A percentile compares a stretch with the other conserved stretches of the same genome.
These are phyloP conservation scores for Callionymus lyra DNA, from an alignment of 2,113 vertebrate species.

Conservation along the genomic window DNA sequence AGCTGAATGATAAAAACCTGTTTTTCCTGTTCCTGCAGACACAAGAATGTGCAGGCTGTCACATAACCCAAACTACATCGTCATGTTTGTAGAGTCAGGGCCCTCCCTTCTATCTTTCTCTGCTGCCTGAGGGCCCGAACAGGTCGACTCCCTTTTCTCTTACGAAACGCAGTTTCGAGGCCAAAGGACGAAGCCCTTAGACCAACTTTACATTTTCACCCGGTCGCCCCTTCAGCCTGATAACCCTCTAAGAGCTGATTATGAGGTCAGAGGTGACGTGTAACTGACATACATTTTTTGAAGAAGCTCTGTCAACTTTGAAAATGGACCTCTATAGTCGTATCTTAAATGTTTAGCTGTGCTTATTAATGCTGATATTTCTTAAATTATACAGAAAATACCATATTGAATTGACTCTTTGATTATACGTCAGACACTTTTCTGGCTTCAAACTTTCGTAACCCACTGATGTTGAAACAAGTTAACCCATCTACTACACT, in stretches of 20 bases:
- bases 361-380: too few relatives aligned
- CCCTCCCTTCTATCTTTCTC: constrained; percentile 28
- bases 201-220: constrained; percentile 18
- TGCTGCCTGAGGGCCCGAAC: constrained; percentile 42
- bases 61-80: constrained; percentile 2
- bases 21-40: constrained; percentile 11
- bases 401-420: too few relatives aligned
- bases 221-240: constrained; percentile 10
- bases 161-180: constrained; percentile 11
- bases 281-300: not conserved
- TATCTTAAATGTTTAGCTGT: too few relatives aligned
- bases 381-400: too few relatives aligned
- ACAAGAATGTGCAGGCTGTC: not conserved
- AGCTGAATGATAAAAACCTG: constrained; percentile 15
- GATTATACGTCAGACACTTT: too few relatives aligned
- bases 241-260: constrained; percentile 5
- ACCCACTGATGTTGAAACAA: too few relatives aligned
- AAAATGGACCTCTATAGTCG: constrained; percentile 4
- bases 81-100: constrained; percentile 6
- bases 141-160: constrained; percentile 31
- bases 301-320: constrained; percentile 2
- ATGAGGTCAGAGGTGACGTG: constrained; percentile 2
- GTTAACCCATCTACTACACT: too few relatives aligned
- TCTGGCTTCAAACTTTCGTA: too few relatives aligned
- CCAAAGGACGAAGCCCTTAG: constrained; percentile 9